A percentile compares a stretch with the other conserved stretches of the same genome.
Evolutionary conservation across 2,113 vertebrate genomes (phyloP).

Genomic region (Phrynosoma blainvillii): DNA sequence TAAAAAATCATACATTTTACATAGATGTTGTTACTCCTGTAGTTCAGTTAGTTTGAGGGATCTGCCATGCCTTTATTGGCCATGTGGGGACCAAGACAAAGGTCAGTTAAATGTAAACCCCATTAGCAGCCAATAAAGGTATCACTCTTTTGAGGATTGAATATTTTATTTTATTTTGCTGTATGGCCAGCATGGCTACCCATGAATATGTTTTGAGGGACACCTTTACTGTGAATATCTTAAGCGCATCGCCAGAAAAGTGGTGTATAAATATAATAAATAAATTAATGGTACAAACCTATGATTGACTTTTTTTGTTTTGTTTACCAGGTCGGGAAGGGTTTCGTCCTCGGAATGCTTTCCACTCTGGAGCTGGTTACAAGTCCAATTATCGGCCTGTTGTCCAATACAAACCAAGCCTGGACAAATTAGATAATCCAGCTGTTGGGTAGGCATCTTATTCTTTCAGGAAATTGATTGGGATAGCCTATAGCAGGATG

Average conservation of each 20-base stretch:
- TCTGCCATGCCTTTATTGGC: too few relatives aligned
- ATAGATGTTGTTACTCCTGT: too few relatives aligned
- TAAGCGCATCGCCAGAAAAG: background rate
- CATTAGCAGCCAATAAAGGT: too few relatives aligned
- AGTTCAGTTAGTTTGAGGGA: too few relatives aligned
- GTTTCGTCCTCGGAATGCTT: constrained; percentile 54
- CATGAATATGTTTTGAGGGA: too few relatives aligned
- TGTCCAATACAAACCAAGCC: constrained; percentile 49
- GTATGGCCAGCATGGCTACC: too few relatives aligned
- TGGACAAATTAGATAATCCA: constrained; percentile 49
- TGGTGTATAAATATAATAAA: background rate
- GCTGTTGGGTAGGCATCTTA: constrained; percentile 48
- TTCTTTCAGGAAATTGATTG: background rate
- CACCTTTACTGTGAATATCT: background rate
- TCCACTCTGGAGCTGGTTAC: constrained; percentile 67
- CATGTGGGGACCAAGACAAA: too few relatives aligned
- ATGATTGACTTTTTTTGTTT: background rate
- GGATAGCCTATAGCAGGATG: background rate
- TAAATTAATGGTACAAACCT: background rate
- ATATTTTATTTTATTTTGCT: too few relatives aligned
- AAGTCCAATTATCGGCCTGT: constrained; percentile 56
- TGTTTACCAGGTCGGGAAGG: constrained; percentile 52
- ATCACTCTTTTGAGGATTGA: too few relatives aligned
- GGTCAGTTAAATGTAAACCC: too few relatives aligned
- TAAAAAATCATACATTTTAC: too few relatives aligned